Evolutionary conservation across 2,113 vertebrate species (phyloP).

Genomic region (Origma solitaria): DNA sequence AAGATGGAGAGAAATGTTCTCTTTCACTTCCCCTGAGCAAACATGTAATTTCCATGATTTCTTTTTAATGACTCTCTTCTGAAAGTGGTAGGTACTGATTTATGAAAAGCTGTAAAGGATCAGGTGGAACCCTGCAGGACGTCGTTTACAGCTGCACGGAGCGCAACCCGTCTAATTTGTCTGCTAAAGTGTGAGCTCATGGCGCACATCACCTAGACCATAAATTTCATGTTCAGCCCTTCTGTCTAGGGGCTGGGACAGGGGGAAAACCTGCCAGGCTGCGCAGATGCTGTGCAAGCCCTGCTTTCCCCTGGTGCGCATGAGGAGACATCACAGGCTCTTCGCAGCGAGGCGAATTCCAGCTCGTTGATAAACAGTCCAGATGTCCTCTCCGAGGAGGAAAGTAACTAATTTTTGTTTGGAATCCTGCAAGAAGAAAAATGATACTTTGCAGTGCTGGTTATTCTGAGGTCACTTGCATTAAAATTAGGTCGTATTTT

Average conservation of each 20-base stretch:
- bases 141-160: slow-evolving; percentile 85
- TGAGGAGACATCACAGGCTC: slow-evolving; percentile 74
- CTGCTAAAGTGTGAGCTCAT: slow-evolving; percentile 87
- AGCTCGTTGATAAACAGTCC: slow-evolving; percentile 83
- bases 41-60: slow-evolving; percentile 97
- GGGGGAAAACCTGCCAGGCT: background rate
- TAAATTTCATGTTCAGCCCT: slow-evolving; percentile 75
- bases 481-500: slow-evolving; percentile 73
- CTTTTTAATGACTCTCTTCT: slow-evolving; percentile 92
- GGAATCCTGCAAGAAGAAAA: slow-evolving; percentile 80
- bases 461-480: slow-evolving; percentile 81
- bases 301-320: slow-evolving; percentile 65
- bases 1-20: slow-evolving; percentile 60
- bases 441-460: slow-evolving; percentile 79
- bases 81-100: slow-evolving; percentile 84
- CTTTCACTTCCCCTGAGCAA: slow-evolving; percentile 84
- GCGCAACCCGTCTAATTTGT: slow-evolving; percentile 92
- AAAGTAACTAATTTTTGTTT: slow-evolving; percentile 73
- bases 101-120: slow-evolving; percentile 86
- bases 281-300: slow-evolving; percentile 74
- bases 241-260: slow-evolving; percentile 74
- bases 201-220: slow-evolving; percentile 73
- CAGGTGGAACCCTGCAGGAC: slow-evolving; percentile 83
- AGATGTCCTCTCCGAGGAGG: slow-evolving; percentile 83
- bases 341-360: slow-evolving; percentile 79